Evolutionary conservation across 2,888 invertebrate species (phyloP), one percentile per base, ranked within the genome.

Genomic region (Chloroclystis v-ata): DNA sequence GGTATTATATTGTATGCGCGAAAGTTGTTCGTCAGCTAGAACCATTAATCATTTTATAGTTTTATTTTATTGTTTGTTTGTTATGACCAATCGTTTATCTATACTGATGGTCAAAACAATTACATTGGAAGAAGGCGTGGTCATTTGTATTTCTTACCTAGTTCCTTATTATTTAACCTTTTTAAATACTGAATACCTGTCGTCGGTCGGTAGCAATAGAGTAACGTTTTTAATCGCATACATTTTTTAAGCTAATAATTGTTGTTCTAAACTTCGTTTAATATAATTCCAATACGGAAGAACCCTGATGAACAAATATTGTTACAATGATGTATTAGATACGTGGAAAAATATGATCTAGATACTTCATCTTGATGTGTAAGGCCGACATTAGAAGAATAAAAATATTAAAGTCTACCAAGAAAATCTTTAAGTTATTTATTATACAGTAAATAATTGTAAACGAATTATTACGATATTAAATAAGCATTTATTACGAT

Each of bases 111-210:
- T 33, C 47, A 45, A 25, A 49, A 47, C 44, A 56, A 50, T 52
- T 39, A 37, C 43, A 48, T 39, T 32, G 35, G 40, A 54, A 13
- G 30, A 52, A 39, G 57, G 61, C 52, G 61, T 48, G 49, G 20
- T 25, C 24, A 59, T 63, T 56, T 58, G 57, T 57, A 57, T 61
- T 45, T 43, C 52, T 48, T 35, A n/a, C n/a, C n/a, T n/a, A 43
- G 56, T 52, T 61, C 61, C 65, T 56, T 52, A 56, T 60, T 59
- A 47, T 28, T 16, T 28, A 20, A 20, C 20, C 20, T 20, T 20
- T 20, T 20, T 20, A 20, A 20, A 20, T 4, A 20, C 20, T 20
- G n/a, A n/a, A n/a, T n/a, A n/a, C n/a, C n/a, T n/a, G n/a, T n/a
- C n/a, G n/a, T n/a, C n/a, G n/a, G n/a, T n/a, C n/a, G n/a, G n/a